phyloP scores from a whole-genome alignment of 2,888 invertebrate genomes.

The Endotricha flammealis region DNA sequence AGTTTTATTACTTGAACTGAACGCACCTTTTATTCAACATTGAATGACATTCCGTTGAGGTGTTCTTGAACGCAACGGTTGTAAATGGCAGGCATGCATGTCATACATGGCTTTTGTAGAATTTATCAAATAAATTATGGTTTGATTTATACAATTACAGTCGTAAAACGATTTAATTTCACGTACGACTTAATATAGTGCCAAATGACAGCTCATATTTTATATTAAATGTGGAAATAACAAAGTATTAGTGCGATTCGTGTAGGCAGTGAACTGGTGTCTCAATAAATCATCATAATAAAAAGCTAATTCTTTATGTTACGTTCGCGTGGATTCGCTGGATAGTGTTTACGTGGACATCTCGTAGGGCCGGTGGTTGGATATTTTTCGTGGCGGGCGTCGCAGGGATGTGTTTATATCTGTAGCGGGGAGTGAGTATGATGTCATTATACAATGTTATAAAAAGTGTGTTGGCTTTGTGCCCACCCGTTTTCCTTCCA shows the following conservation, averaged over 20 bases:
- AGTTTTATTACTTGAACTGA: conserved; percentile 28
- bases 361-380: conserved; percentile 28
- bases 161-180: conserved; percentile 24
- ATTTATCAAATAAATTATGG: conserved; percentile 48
- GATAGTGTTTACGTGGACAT: conserved; percentile 31
- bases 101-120: conserved; percentile 60
- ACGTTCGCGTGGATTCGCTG: conserved; percentile 29
- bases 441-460: conserved; percentile 71
- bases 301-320: conserved; percentile 41
- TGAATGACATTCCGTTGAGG: conserved; percentile 29
- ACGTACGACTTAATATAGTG: conserved; percentile 30
- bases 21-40: conserved; percentile 33
- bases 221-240: conserved; percentile 29
- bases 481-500: conserved; percentile 73
- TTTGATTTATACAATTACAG: conserved; percentile 36
- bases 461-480: conserved; percentile 75
- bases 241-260: conserved; percentile 44
- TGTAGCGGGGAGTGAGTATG: conserved; percentile 72
- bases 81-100: conserved; percentile 70
- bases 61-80: conserved; percentile 58
- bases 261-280: conserved; percentile 67
- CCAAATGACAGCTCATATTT: conserved; percentile 35
- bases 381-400: conserved; percentile 39
- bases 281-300: conserved; percentile 51
- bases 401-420: conserved; percentile 74